A percentile compares a stretch with the other conserved stretches of the same genome.
Evolutionary conservation across 2,113 vertebrate species (phyloP).

Genomic region (Poeciliopsis prolifica): DNA sequence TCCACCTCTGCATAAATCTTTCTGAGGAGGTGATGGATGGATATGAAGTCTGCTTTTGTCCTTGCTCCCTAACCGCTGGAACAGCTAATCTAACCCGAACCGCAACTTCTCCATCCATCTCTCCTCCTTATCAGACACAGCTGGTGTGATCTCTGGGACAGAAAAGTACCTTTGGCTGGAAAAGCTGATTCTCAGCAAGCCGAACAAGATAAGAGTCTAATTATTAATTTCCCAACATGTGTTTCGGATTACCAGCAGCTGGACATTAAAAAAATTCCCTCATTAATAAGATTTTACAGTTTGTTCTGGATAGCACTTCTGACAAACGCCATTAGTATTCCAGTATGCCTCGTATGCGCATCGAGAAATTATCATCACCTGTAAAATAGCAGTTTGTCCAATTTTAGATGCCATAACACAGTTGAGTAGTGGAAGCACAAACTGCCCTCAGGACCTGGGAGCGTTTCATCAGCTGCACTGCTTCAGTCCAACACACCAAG

Average conservation of each 20-base stretch:
- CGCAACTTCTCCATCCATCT: slow-evolving; percentile 40
- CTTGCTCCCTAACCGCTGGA: slow-evolving; percentile 40
- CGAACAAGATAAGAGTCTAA: slow-evolving; percentile 54
- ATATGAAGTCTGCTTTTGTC: slow-evolving; percentile 16
- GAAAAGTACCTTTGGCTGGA: slow-evolving; percentile 36
- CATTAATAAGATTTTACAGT: slow-evolving; percentile 19
- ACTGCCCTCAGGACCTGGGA: too few relatives aligned
- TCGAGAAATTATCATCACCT: too few relatives aligned
- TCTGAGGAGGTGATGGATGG: slow-evolving; percentile 47
- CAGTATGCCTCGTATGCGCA: not conserved
- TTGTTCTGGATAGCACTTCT: not conserved
- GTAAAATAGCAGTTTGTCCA: too few relatives aligned
- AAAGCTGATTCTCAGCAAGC: slow-evolving; percentile 45
- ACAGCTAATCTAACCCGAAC: slow-evolving; percentile 46
- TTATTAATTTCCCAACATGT: slow-evolving; percentile 41
- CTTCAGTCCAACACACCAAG: too few relatives aligned
- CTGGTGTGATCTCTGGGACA: slow-evolving; percentile 30
- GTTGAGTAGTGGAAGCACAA: too few relatives aligned
- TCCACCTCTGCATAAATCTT: slow-evolving; percentile 31
- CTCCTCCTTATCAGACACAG: slow-evolving; percentile 48
- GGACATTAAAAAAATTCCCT: slow-evolving; percentile 24
- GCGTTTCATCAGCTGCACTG: too few relatives aligned
- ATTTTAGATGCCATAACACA: too few relatives aligned
- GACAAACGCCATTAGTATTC: not conserved
- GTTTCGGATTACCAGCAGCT: slow-evolving; percentile 51